Percentiles rank a stretch among this genome's conserved stretches.
Evolutionary conservation across 2,113 vertebrate genomes (phyloP).

Genomic region (Oreochromis niloticus): DNA sequence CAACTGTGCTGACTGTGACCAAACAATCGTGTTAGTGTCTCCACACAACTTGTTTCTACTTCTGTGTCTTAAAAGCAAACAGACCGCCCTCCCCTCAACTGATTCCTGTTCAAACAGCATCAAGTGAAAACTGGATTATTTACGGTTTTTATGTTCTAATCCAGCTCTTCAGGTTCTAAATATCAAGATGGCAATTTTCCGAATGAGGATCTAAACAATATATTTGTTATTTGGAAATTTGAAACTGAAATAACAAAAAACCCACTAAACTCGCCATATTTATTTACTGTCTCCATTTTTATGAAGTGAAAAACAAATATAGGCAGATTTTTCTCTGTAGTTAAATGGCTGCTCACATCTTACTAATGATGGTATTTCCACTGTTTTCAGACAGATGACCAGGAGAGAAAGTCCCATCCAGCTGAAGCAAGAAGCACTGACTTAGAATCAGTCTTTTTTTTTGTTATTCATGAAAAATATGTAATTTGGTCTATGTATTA

Average conservation of each 20-base stretch:
- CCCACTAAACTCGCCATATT: neutral
- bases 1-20: conserved; percentile 44
- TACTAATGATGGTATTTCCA: neutral
- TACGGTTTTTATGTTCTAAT: neutral
- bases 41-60: neutral
- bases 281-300: neutral
- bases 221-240: neutral
- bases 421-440: neutral
- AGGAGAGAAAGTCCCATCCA: neutral
- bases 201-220: neutral
- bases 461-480: neutral
- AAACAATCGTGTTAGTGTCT: conserved; percentile 55
- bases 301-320: neutral
- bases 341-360: neutral
- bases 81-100: neutral
- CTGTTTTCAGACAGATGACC: neutral
- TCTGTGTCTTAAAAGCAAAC: conserved; percentile 4
- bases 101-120: neutral
- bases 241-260: neutral
- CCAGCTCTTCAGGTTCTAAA: neutral
- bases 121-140: neutral
- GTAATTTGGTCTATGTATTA: conserved; percentile 13
- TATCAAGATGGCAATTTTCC: neutral
- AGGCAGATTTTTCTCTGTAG: neutral
- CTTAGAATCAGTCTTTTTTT: neutral